A percentile compares a stretch with the other conserved stretches of the same genome.
Conservation (phyloP, 2,888 invertebrate genomes). For the Gari tellinella region DNA sequence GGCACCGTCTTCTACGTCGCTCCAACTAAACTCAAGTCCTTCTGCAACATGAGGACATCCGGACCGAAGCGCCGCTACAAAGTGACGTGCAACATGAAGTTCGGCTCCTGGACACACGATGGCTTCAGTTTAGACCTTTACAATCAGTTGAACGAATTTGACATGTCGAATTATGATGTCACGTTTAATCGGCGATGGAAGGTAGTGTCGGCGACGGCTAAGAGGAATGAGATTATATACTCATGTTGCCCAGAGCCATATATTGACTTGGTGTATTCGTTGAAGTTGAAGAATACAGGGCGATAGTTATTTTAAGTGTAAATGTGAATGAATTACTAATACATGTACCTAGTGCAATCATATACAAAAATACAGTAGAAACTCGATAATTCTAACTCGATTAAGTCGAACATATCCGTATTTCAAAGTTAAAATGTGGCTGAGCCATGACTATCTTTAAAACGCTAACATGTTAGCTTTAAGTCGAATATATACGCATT, state of each 20-base stretch:
- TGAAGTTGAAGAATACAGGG: slow-evolving; percentile 11
- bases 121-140: slow-evolving; percentile 19
- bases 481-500: too few species aligned
- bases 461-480: too few species aligned
- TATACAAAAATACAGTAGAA: too few species aligned
- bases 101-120: slow-evolving; percentile 53
- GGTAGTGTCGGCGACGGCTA: slow-evolving; percentile 2
- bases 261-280: slow-evolving; percentile 27
- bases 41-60: slow-evolving; percentile 21
- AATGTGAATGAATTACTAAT: too few species aligned
- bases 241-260: slow-evolving; percentile 40
- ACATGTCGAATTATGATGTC: slow-evolving; percentile 19
- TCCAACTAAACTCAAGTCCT: slow-evolving; percentile 30
- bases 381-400: too few species aligned
- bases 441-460: too few species aligned
- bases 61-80: slow-evolving; percentile 2
- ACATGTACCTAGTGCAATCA: too few species aligned
- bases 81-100: slow-evolving; percentile 42
- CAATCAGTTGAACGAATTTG: background rate
- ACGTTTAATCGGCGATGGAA: slow-evolving; percentile 44
- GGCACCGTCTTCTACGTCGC: slow-evolving; percentile 37
- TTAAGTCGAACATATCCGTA: too few species aligned
- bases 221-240: slow-evolving; percentile 22
- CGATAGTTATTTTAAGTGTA: too few species aligned
- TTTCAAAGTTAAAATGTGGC: too few species aligned